A percentile compares a stretch with the other conserved stretches of the same genome.
These are phyloP conservation scores for Lateolabrax maculatus DNA, from an alignment of 2,797 vertebrate genomes.

Conservation along the genomic window DNA sequence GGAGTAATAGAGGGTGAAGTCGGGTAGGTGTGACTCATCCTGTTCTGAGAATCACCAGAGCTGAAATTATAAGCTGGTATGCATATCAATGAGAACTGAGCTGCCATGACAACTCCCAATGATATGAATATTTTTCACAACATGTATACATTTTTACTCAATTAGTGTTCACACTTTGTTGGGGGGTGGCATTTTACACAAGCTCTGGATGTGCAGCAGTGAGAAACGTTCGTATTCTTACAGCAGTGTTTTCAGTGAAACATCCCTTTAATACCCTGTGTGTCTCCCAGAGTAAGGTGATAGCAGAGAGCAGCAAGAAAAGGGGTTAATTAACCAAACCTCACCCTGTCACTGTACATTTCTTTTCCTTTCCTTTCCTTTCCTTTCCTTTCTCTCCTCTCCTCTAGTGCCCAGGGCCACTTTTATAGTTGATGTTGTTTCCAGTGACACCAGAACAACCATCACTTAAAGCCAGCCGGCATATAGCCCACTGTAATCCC, in stretches of 20 bases:
- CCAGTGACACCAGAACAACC: constrained; percentile 77
- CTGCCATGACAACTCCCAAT: constrained; percentile 71
- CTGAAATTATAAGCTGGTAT: constrained; percentile 70
- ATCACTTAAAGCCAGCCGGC: constrained; percentile 78
- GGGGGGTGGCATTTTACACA: constrained; percentile 22
- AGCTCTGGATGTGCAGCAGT: neutral
- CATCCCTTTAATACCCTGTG: constrained; percentile 40
- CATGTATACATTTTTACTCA: constrained; percentile 45
- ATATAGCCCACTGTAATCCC: constrained; percentile 79
- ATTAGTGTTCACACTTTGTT: constrained; percentile 43
- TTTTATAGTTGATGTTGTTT: constrained; percentile 70
- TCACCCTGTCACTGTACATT: constrained; percentile 34
- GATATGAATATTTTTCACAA: constrained; percentile 61
- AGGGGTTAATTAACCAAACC: constrained; percentile 69
- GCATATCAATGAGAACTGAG: constrained; percentile 76
- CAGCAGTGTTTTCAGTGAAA: constrained; percentile 44
- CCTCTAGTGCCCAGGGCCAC: constrained; percentile 53
- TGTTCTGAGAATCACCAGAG: constrained; percentile 69
- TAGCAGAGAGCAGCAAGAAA: constrained; percentile 41
- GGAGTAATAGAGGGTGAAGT: constrained; percentile 51
- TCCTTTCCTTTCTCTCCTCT: constrained; percentile 16
- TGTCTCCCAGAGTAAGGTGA: constrained; percentile 50
- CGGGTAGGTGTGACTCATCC: constrained; percentile 74
- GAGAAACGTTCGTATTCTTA: constrained; percentile 28
- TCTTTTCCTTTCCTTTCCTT: constrained; percentile 40